Base-by-base conservation (phyloP, 2,797 vertebrate species). In the Odontamblyopus lacepedii region DNA sequence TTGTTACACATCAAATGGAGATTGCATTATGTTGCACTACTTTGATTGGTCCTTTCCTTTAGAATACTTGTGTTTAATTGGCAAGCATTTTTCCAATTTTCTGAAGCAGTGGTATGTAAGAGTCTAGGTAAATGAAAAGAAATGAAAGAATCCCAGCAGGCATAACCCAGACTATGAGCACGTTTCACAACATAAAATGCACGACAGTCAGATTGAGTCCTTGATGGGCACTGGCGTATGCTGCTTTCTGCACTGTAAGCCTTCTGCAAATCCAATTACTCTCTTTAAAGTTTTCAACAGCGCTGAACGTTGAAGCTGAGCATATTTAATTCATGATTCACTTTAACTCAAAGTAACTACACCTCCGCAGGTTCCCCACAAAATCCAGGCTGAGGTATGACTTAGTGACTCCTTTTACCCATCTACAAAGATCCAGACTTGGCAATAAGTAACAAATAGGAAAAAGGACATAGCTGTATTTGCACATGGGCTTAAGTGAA, bases 241-340 rank as follows among this genome's bases (percentile, higher is more conserved):
- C 73, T 19, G 60, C 78, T 70, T 83, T 82, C 67, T 86, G 80
- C 80, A 80, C 75, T 61, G 80, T 79, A 81, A 87, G 79, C 76
- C 75, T 69, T 75, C 74, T 83, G 80, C 77, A 80, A 87, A 86
- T 84, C 82, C 75, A 87, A 84, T 84, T 79, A 78, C 74, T 78
- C 76, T 82, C 80, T 83, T 83, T 85, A 83, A 81, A 78, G 76
- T 79, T 78, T 68, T 69, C 67, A 74, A 67, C 83, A 65, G 70
- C 19, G 73, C 74, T 74, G 70, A 75, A 77, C 76, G 74, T 81
- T 81, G 77, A 87, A 85, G 77, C 74, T 72, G 78, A 55, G 73
- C 78, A 85, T 91, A 81, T 86, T 86, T 88, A 90, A 88, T 88
- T 85, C 82, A 88, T 85, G 85, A 87, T 80, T 85, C 41, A 50